Conservation (phyloP, 2,113 vertebrate genomes). For the Chloroceryle aenea region DNA sequence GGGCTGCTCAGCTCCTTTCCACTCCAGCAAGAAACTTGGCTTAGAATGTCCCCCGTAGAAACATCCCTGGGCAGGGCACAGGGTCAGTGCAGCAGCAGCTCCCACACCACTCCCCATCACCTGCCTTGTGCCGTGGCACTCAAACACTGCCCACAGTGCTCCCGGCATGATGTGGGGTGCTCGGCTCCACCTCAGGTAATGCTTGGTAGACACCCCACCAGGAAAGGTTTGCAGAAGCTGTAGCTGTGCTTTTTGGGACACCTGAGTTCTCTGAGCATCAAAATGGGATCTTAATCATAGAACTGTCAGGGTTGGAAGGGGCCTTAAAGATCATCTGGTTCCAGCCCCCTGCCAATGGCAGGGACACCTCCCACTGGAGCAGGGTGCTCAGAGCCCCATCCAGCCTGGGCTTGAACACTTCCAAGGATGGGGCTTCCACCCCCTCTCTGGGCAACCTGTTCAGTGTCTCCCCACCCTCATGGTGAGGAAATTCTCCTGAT, state of each 20-base stretch:
- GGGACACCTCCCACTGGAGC: too few species aligned
- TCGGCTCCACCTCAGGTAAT: neutral
- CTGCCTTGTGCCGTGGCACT: neutral
- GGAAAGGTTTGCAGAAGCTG: neutral
- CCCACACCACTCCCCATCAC: neutral
- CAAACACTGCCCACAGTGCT: fast-evolving
- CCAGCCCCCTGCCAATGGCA: too few species aligned
- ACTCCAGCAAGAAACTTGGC: neutral
- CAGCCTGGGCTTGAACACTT: too few species aligned
- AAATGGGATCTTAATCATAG: neutral
- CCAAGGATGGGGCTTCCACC: too few species aligned
- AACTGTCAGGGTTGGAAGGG: too few species aligned
- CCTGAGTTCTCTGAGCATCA: neutral
- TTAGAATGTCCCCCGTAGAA: fast-evolving
- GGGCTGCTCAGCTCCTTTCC: neutral
- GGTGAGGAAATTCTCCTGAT: too few species aligned
- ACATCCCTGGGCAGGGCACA: fast-evolving
- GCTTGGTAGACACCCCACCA: neutral
- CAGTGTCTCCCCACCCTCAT: too few species aligned
- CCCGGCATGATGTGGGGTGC: fast-evolving
- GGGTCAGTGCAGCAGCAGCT: neutral
- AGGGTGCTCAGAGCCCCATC: too few species aligned
- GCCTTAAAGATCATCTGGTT: too few species aligned
- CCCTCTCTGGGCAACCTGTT: too few species aligned
- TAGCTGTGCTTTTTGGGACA: neutral